Base-by-base conservation (phyloP, 2,888 invertebrate species). In the Oscheius onirici region DNA sequence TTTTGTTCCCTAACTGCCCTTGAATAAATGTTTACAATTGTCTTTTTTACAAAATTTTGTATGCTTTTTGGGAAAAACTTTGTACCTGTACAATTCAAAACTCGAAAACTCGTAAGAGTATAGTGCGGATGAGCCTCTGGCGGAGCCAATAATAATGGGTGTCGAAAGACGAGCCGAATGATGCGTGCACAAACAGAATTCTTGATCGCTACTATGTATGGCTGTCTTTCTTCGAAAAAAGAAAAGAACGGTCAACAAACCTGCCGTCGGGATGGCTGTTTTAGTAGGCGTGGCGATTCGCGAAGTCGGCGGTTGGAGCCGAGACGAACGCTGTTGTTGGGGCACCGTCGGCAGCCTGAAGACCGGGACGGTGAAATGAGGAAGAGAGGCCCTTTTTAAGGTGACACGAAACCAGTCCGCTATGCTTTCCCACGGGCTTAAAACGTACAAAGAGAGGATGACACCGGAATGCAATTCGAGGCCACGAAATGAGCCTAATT, bases 301-400 rank as follows among this genome's bases (percentile, higher is more conserved):
- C 2, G 77, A 75, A 17, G 73, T 69, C 51, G 77, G 77, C 54
- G 75, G 71, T 41, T 78, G 77, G 49, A 78, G 68, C 28, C 75
- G 70, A n/a, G 77, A 77, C 44, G 74, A 26, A 6, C 63, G 26
- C 49, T 41, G 58, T 40, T 58, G 58, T 40, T 40, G 40, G 34
- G 49, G 49, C 10, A 46, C 28, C 24, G 63, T 17, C 28, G 63
- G 63, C 63, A 63, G 63, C 63, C 63, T 63, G 24, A 28, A 63
- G 22, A n/a, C n/a, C n/a, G n/a, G n/a, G n/a, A n/a, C 8, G 6
- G 24, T 22, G 22, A 52, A 52, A 22, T 20, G 20, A 20, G 13
- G 52, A n/a, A 22, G 52, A 10, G 20, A 6, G 24, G 40, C 58
- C 34, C 34, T 34, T 34, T 58, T 34, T 17, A 58, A 41, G 10